Evolutionary conservation across 2,113 vertebrate genomes (phyloP).

Genomic region (Platysteira castanea): DNA sequence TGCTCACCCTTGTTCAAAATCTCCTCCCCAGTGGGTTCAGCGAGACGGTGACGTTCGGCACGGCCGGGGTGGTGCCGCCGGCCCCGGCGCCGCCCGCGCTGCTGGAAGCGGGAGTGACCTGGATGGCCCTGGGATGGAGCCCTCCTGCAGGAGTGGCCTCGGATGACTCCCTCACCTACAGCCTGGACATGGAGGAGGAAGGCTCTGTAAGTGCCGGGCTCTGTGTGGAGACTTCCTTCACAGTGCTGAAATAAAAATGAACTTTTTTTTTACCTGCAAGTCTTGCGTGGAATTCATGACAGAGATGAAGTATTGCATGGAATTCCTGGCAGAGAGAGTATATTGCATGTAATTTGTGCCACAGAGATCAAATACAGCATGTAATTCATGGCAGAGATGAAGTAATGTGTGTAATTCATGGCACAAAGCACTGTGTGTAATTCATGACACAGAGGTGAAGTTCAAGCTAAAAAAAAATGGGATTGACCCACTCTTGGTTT

Average conservation of each 20-base stretch:
- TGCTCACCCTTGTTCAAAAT: background rate
- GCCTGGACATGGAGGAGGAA: constrained; percentile 79
- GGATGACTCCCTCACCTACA: constrained; percentile 72
- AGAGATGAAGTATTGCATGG: background rate
- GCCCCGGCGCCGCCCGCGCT: constrained; percentile 62
- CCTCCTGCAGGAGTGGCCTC: constrained; percentile 49
- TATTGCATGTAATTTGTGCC: background rate
- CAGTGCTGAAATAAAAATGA: background rate
- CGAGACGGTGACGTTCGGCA: constrained; percentile 69
- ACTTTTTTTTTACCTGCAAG: background rate
- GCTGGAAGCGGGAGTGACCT: constrained; percentile 64
- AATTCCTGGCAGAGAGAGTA: background rate
- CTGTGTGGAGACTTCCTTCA: background rate
- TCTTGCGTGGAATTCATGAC: background rate
- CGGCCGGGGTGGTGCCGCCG: constrained; percentile 67
- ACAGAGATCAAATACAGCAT: background rate
- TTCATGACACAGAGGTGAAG: background rate
- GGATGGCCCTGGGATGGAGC: constrained; percentile 73
- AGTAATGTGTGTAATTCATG: background rate
- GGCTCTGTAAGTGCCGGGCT: constrained; percentile 69
- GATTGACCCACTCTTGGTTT: background rate
- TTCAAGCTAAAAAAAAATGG: accelerated
- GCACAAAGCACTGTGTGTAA: background rate
- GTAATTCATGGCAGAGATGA: background rate
- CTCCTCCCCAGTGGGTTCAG: constrained; percentile 62